These are phyloP conservation scores for Arctopsyche grandis DNA, from an alignment of 1,140 invertebrate species.

Conservation along the genomic window DNA sequence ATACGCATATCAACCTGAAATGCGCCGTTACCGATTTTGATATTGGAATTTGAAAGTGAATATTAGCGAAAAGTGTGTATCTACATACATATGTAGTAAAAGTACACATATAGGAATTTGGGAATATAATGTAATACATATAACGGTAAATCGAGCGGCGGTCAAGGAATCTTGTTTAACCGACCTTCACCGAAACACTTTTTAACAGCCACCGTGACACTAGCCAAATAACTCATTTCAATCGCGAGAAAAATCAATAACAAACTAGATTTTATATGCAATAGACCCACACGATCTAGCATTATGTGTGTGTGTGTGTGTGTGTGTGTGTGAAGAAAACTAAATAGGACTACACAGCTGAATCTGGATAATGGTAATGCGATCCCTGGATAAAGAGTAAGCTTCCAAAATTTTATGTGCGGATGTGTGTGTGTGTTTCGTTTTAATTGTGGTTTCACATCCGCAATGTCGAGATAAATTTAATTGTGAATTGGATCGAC, in stretches of 20 bases:
- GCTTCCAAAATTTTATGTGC: background rate
- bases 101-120: background rate
- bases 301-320: background rate
- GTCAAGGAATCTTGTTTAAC: slow-evolving; percentile 31
- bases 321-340: background rate
- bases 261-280: background rate
- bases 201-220: slow-evolving; percentile 25
- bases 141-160: slow-evolving; percentile 14
- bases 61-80: background rate
- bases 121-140: background rate
- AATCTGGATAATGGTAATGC: background rate
- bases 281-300: too few species aligned
- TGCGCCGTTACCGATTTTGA: too few species aligned
- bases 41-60: slow-evolving; percentile 26
- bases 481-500: slow-evolving; percentile 6
- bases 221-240: slow-evolving; percentile 7
- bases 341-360: too few species aligned
- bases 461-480: slow-evolving; percentile 15
- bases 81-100: too few species aligned
- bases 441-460: slow-evolving; percentile 9
- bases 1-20: too few species aligned
- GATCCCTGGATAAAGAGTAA: background rate
- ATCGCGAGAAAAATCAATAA: background rate
- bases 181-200: slow-evolving; percentile 32
- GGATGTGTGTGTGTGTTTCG: background rate